Base-by-base conservation (phyloP, 2,113 vertebrate genomes). In the Aphelocoma coerulescens region DNA sequence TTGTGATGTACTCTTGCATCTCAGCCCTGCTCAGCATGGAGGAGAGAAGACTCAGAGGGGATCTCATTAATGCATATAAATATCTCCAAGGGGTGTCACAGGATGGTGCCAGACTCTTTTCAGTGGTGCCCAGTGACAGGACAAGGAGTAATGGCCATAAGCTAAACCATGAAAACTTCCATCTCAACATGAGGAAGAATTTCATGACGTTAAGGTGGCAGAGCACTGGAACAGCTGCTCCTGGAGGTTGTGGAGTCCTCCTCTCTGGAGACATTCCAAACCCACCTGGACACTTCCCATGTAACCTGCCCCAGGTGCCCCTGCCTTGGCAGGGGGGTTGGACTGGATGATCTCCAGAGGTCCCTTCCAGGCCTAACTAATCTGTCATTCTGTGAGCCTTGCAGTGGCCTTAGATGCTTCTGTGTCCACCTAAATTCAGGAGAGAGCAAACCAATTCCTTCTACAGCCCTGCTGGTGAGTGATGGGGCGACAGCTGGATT, bases 401-500 rank as follows among this genome's bases (percentile, higher is more conserved):
- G 23, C 27, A 35, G 28, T 11, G 48, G 16, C 35, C 37, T 77
- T 32, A 41, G 28, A 46, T 48, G 26, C 48, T 62, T 49, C 46
- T 1, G 3, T 81, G 51, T 20, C 24, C 43, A 61, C 18, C 16
- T 41, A 48, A 81, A 61, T 19, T 22, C 32, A 37, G 37, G n/a
- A 39, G 19, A 33, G 57, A 54, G 69, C 27, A 49, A 51, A 77
- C 41, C 1, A 7, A 19, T 62, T 71, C 39, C 43, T 91, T 16
- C 28, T 32, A 16, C 26, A 62, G 49, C n/a, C 41, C 37, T 0
- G 2, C 13, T 52, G 68, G 8, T 41, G 77, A 67, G 55, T 54
- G 55, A 10, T 18, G 57, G 41, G 21, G 19, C 0, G 0, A 19
- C 51, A 35, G 24, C 59, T 77, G 41, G 39, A 19, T 72, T 33